Base-by-base conservation (phyloP, 2,797 vertebrate genomes). In the Discoglossus pictus region DNA sequence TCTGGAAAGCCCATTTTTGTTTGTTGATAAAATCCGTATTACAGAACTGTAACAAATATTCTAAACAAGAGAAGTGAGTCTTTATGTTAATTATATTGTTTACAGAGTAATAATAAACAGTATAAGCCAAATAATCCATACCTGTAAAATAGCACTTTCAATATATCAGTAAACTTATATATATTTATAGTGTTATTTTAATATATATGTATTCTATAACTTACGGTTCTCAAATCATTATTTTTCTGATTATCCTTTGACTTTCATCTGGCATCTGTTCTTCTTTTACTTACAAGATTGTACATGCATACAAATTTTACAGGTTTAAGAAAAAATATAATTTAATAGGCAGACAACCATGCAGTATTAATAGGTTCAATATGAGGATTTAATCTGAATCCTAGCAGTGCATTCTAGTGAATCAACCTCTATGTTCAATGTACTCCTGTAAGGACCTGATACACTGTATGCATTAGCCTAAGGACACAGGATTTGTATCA, bases 321-420 rank as follows among this genome's bases (percentile, higher is more conserved):
- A 69, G 58, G 59, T 61, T 62, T 58, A 69, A 69, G 59, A 43
- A 69, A 69, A 52, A 62, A 53, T 69, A 69, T 69, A 69, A 69
- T 69, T 69, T 69, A 69, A 69, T 69, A 69, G 67, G 67, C 67
- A 69, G 67, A 69, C 58, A 62, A 61, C 59, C 67, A 69, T 69
- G 67, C 62, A 69, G 51, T 55, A 69, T 68, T 68, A 68, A 61
- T 68, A 61, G 67, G 59, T 69, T 69, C 59, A 69, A 53, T 59
- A 69, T 62, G 58, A 69, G 67, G 58, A 69, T 69, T 58, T 55
- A 69, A 62, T 69, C 48, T 47, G 39, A 62, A 62, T 62, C 58
- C 44, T 61, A 69, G 67, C 34, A 31, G 56, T 54, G 67, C 67
- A 47, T 69, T 55, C 59, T 62, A 40, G 39, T 51, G 67, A 55